These are phyloP conservation scores for Drosophila anomalipes DNA, from an alignment of 2,888 invertebrate genomes.

Conservation along the genomic window DNA sequence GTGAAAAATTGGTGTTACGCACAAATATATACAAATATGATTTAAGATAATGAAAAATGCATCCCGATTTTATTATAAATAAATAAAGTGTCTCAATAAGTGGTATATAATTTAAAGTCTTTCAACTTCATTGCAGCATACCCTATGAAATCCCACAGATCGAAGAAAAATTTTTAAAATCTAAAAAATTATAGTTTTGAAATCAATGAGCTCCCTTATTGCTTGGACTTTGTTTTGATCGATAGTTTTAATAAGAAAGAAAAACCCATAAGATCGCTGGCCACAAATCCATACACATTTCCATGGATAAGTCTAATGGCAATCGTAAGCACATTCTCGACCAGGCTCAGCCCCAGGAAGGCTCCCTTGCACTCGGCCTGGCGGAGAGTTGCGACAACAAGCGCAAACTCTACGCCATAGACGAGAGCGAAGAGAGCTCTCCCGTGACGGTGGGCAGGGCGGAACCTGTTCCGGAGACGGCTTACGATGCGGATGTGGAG, in stretches of 20 bases:
- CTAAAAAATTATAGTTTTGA: slow-evolving; percentile 16
- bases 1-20: not conserved
- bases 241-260: slow-evolving; percentile 13
- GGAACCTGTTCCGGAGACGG: slow-evolving; percentile 62
- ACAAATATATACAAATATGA: not conserved
- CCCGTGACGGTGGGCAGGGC: slow-evolving; percentile 53
- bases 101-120: not conserved
- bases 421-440: slow-evolving; percentile 69
- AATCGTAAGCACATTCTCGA: slow-evolving; percentile 46
- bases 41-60: not conserved
- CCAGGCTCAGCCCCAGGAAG: slow-evolving; percentile 29
- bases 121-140: slow-evolving; percentile 34
- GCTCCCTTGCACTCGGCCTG: slow-evolving; percentile 21
- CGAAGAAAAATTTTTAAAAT: slow-evolving; percentile 43
- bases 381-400: slow-evolving; percentile 53
- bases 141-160: slow-evolving; percentile 58
- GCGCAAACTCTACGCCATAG: slow-evolving; percentile 72
- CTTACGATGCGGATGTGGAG: slow-evolving; percentile 83
- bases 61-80: not conserved
- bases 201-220: slow-evolving; percentile 52
- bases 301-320: slow-evolving; percentile 70
- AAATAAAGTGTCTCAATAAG: not conserved
- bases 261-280: slow-evolving; percentile 4
- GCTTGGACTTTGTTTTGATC: slow-evolving; percentile 67
- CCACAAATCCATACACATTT: slow-evolving; percentile 12